Percentiles rank a stretch among this genome's conserved stretches.
Conservation (phyloP, 1,140 invertebrate genomes). For the Drosophila chauvacae region DNA sequence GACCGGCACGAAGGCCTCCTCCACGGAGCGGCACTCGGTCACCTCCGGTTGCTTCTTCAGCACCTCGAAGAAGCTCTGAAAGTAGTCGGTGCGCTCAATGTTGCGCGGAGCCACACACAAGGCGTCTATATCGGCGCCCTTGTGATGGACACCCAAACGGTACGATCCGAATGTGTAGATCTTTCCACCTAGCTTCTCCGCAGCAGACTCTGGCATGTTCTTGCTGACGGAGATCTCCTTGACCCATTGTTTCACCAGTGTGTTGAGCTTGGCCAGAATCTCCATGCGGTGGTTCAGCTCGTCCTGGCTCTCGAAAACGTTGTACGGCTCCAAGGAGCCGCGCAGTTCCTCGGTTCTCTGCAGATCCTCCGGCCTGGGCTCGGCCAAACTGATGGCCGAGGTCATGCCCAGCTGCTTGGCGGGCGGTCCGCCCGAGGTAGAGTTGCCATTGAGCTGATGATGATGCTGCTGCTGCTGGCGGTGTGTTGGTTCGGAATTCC, state of each 20-base stretch:
- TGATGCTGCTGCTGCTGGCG: conserved; percentile 52
- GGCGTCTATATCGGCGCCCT: conserved; percentile 99
- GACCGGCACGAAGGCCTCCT: conserved; percentile 99
- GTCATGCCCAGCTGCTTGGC: conserved; percentile 93
- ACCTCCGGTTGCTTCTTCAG: conserved; percentile 95
- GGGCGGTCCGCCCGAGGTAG: conserved; percentile 65
- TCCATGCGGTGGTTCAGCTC: conserved; percentile 96
- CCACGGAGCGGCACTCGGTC: conserved; percentile 89
- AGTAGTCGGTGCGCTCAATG: conserved; percentile 97
- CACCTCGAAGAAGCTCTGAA: conserved; percentile 96
- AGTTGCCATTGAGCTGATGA: conserved; percentile 71
- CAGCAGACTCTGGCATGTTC: conserved; percentile 94
- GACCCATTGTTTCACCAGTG: conserved; percentile 96
- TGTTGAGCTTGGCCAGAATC: conserved; percentile 93
- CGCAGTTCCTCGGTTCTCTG: conserved; percentile 93
- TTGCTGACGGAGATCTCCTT: conserved; percentile 93
- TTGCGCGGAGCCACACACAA: conserved; percentile 98
- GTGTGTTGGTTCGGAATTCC: conserved; percentile 80
- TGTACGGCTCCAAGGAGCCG: conserved; percentile 92
- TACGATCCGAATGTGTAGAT: conserved; percentile 99
- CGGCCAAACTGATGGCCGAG: conserved; percentile 95
- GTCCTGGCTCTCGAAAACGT: conserved; percentile 95
- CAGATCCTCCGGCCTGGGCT: conserved; percentile 93
- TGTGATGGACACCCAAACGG: conserved; percentile 95
- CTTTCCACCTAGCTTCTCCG: conserved; percentile 96